Evolutionary conservation across 2,797 vertebrate genomes (phyloP), one percentile per base, ranked within the genome.

Genomic region (Jordanella pulchra): DNA sequence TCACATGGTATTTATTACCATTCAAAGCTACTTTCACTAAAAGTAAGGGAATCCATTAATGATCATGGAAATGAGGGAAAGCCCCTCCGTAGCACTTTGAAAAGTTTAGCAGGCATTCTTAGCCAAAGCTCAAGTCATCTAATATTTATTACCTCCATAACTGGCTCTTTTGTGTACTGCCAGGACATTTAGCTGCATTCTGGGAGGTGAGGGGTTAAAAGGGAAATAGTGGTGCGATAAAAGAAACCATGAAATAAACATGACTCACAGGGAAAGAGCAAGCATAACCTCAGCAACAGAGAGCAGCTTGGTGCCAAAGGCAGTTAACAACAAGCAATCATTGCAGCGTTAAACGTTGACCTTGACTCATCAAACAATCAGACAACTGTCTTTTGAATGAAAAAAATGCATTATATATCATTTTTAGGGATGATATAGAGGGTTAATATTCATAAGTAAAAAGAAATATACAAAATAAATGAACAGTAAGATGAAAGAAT

Each of bases 221-320:
- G 86, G 89, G 77, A 88, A 91, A 85, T 84, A 79, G 87, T 56
- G 6, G 82, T 69, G 85, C 89, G 85, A 86, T 93, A 90, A 93
- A 93, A 82, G 70, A 81, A 88, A 89, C 91, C 89, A 91, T 93
- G 86, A 90, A 91, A 93, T 91, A 92, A 91, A 92, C 89, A 91
- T 91, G 89, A 92, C 85, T 91, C 89, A 88, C 77, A 9, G 75
- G 72, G 73, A 90, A 89, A 87, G 86, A 88, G 87, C 90, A 78
- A 86, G 81, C 85, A 82, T 83, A 82, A 87, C 83, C 67, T 72
- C 73, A 72, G 79, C 75, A 73, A 66, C 0, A n/a, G n/a, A 55
- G 53, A 71, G 75, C 81, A 78, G 79, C 54, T 1, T 7, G 68
- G 80, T 79, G 84, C 85, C 69, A 76, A 66, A 71, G 80, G 78